Percentiles rank a stretch among this genome's conserved stretches.
phyloP scores from a whole-genome alignment of 92 coral and sea anemone species.

The Isaurus tuberculatus region DNA sequence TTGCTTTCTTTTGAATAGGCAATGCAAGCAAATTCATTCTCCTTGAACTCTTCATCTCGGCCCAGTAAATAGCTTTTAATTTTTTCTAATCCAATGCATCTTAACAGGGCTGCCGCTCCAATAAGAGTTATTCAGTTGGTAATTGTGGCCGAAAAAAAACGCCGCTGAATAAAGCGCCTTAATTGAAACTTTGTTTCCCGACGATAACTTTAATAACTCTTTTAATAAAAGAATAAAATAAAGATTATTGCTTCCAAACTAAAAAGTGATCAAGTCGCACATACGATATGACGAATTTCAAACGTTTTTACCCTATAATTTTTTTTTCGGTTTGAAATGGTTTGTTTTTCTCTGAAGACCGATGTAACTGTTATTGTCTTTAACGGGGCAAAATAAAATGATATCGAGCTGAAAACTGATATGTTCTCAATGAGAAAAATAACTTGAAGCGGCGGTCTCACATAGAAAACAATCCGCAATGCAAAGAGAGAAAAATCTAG shows the following conservation, averaged over 20 bases:
- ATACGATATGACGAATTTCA: conserved; percentile 23
- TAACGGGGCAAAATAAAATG: conserved; percentile 12
- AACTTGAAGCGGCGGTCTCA: conserved; percentile 39
- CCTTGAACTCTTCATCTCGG: conserved; percentile 52
- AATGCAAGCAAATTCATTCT: conserved; percentile 34
- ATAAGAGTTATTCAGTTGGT: conserved; percentile 62
- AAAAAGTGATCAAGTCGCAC: conserved; percentile 61
- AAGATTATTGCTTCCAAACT: conserved; percentile 79
- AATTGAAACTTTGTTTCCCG: conserved; percentile 96
- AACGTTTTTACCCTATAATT: conserved; percentile 12
- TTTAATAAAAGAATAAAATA: conserved; percentile 78
- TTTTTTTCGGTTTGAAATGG: conserved; percentile 4
- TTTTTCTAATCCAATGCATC: conserved; percentile 72
- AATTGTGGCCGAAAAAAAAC: conserved; percentile 78
- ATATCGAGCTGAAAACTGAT: conserved; percentile 8
- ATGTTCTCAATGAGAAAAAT: conserved; percentile 8
- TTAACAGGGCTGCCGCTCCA: conserved; percentile 82
- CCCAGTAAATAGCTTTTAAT: conserved; percentile 75
- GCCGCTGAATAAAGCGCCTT: conserved; percentile 75
- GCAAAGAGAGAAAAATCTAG: conserved; percentile 31
- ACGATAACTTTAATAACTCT: conserved; percentile 74
- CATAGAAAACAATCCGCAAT: conserved; percentile 24
- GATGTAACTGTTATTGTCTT: conserved; percentile 7
- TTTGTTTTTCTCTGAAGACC: conserved; percentile 34
- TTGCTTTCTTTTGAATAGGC: conserved; percentile 37